Percentiles rank a stretch among this genome's conserved stretches.
Evolutionary conservation across 2,888 invertebrate species (phyloP).

Genomic region (Diadromus collaris): DNA sequence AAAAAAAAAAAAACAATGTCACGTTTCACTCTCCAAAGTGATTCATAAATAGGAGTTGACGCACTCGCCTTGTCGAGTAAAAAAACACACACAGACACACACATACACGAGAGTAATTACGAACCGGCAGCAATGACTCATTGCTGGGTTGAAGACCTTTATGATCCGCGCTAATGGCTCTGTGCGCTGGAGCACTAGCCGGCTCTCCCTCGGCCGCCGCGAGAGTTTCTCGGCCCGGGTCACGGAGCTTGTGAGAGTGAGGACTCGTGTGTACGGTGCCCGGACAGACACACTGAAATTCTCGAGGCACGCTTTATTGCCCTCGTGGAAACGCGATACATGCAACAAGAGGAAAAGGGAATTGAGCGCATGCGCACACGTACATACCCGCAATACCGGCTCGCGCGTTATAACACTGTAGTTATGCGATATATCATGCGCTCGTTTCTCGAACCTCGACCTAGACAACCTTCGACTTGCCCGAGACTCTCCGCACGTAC

Average conservation of each 20-base stretch:
- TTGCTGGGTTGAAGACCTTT: conserved; percentile 74
- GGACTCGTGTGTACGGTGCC: conserved; percentile 3
- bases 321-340: conserved; percentile 21
- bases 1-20: background rate
- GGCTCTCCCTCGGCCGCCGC: conserved; percentile 17
- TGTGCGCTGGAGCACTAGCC: conserved; percentile 42
- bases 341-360: conserved; percentile 38
- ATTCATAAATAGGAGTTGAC: conserved; percentile 17
- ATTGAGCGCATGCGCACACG: conserved; percentile 9
- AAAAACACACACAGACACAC: conserved; percentile 13
- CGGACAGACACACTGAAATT: background rate
- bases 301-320: conserved; percentile 26
- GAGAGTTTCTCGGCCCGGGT: conserved; percentile 33
- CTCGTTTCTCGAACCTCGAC: conserved; percentile 54
- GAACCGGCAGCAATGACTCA: conserved; percentile 72
- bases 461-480: conserved; percentile 51
- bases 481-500: background rate
- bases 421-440: conserved; percentile 8
- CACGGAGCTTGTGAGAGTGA: conserved; percentile 12
- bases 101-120: conserved; percentile 67
- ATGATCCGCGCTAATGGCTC: conserved; percentile 73
- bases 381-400: background rate
- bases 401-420: background rate
- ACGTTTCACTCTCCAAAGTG: background rate
- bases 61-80: conserved; percentile 13